Base-by-base conservation (phyloP, 2,113 vertebrate genomes). In the Chlorodrepanis virens region DNA sequence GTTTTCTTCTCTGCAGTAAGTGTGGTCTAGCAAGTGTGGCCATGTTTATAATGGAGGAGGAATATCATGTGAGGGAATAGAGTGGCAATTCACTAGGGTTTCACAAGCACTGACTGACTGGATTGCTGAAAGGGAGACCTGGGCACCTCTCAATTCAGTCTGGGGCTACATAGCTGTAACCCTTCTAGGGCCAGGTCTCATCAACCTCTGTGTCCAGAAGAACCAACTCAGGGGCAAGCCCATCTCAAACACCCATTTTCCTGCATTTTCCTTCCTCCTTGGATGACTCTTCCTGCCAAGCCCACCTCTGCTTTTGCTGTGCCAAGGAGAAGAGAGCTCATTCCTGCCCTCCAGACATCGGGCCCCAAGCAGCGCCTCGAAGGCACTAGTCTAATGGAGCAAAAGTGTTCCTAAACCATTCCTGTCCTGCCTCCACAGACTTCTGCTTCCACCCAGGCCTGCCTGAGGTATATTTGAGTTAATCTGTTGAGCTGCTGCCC, bases 161-260 rank as follows among this genome's bases (percentile, higher is more conserved):
- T 25, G 14, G 60, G 45, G 39, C 68, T 59, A 15, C 53, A 6
- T 2, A 6, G 54, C 61, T 2, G 0, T 40, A 35, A 14, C 23
- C 24, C 0, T 0, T 1, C 8, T 42, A 31, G 19, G 37, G 28
- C 9, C 2, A 3, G 40, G 10, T 52, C 22, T 67, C 77, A 57
- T 50, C 0, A 1, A 50, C 52, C 22, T 61, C 67, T 3, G 3
- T 13, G 35, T 50, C 64, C 7, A 3, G 13, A 84, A 81, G 20
- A 92, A 31, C 31, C 5, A 37, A 3, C 16, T 33, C 11, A 1
- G 40, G 28, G 20, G 77, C 39, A 84, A 81, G 19, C 25, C 50
- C 47, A 14, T 42, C 33, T 63, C 42, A 67, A 84, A 59, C 22
- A 59, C 31, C 16, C 22, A 7, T 54, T 81, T 81, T 63, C 56